Evolutionary conservation across 1,140 invertebrate genomes (phyloP).

Genomic region (Drosophila punjabiensis): DNA sequence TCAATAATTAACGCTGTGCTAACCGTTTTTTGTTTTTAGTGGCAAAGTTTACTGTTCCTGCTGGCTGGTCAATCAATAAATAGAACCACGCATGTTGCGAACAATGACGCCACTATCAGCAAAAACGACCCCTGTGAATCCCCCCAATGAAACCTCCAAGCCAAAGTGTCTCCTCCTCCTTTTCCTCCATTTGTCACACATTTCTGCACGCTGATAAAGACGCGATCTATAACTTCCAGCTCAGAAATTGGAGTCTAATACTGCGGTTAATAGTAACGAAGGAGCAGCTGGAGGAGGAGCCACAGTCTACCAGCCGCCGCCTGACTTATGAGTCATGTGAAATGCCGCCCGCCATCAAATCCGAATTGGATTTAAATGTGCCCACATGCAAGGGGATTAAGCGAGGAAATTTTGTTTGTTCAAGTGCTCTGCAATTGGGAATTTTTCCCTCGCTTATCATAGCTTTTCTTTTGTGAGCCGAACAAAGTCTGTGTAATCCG

Average conservation of each 20-base stretch:
- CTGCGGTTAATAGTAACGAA: neutral
- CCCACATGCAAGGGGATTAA: conserved; percentile 23
- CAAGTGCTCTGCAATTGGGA: conserved; percentile 15
- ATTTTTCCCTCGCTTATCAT: conserved; percentile 27
- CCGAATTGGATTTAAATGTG: conserved; percentile 28
- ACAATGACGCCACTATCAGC: conserved; percentile 66
- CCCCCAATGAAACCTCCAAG: neutral
- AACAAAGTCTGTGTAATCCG: conserved; percentile 3
- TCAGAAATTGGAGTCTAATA: conserved; percentile 14
- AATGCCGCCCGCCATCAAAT: conserved; percentile 9
- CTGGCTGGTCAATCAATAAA: conserved; percentile 60
- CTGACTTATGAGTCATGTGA: conserved; percentile 43
- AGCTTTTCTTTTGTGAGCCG: neutral
- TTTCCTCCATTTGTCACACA: conserved; percentile 3
- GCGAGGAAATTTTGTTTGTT: conserved; percentile 11
- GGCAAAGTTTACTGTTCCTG: conserved; percentile 32
- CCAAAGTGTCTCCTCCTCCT: conserved; percentile 4
- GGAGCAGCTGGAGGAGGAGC: conserved; percentile 15
- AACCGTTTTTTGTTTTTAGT: conserved; percentile 46
- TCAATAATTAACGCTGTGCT: conserved; percentile 47
- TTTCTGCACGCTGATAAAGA: conserved; percentile 50
- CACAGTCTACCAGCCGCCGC: conserved; percentile 16
- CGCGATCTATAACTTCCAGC: conserved; percentile 20
- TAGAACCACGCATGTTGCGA: conserved; percentile 39
- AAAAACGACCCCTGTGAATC: neutral